phyloP scores from a whole-genome alignment of 2,113 vertebrate species.

The Suricata suricatta region DNA sequence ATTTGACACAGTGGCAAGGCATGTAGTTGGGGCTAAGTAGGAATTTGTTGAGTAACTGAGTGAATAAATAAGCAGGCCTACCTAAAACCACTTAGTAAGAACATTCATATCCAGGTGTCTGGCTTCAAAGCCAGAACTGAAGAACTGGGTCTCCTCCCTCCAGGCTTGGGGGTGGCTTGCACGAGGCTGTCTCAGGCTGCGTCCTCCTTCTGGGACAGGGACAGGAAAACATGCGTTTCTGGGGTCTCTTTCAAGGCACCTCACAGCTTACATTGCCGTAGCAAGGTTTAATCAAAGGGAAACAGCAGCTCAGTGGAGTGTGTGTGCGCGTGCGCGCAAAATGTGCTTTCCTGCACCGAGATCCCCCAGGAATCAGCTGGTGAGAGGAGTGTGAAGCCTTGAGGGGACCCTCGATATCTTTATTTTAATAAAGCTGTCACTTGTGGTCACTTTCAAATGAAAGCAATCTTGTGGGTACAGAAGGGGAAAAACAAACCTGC shows the following conservation, averaged over 20 bases:
- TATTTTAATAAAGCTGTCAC: constrained; percentile 80
- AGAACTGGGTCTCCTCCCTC: not conserved
- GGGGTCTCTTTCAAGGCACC: not conserved
- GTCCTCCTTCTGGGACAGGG: not conserved
- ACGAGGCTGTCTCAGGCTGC: not conserved
- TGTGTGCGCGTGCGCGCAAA: not conserved
- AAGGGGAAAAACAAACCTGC: not conserved
- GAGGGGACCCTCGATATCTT: constrained; percentile 52
- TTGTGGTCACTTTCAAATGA: constrained; percentile 76
- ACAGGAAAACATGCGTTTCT: not conserved
- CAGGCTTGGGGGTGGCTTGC: not conserved
- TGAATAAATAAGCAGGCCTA: not conserved
- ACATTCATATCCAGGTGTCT: not conserved
- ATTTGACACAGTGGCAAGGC: not conserved
- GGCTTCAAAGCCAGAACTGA: not conserved
- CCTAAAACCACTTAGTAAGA: not conserved
- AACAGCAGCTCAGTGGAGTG: not conserved
- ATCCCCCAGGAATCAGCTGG: not conserved
- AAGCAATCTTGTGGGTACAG: constrained; percentile 73
- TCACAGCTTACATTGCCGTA: not conserved
- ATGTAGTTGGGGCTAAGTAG: not conserved
- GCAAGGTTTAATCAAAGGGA: constrained; percentile 11
- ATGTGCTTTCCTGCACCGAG: not conserved
- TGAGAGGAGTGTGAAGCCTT: constrained; percentile 47
- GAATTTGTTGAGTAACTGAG: not conserved